Conservation (phyloP, 2,888 invertebrate genomes). For the Loripinus fragilis region DNA sequence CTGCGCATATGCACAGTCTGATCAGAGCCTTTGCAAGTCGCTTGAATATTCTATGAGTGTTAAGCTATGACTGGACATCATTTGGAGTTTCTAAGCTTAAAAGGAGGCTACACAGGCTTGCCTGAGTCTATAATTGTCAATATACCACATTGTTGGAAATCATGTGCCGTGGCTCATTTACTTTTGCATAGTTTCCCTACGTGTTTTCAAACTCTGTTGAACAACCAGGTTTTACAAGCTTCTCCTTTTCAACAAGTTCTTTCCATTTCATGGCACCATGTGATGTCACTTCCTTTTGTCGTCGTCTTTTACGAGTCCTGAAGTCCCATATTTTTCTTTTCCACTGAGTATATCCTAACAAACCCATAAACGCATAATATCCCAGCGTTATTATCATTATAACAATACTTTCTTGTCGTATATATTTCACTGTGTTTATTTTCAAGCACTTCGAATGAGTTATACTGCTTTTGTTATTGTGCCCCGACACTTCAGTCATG, state of each 20-base stretch:
- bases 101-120: too few species aligned
- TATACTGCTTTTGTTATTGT: constrained; percentile 40
- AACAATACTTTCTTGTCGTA: constrained; percentile 60
- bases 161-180: too few species aligned
- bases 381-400: constrained; percentile 53
- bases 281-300: constrained; percentile 5
- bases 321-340: constrained; percentile 44
- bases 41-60: too few species aligned
- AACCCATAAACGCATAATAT: constrained; percentile 55
- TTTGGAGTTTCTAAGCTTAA: too few species aligned
- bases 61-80: too few species aligned
- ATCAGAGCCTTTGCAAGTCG: too few species aligned
- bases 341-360: constrained; percentile 62
- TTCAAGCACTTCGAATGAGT: constrained; percentile 60
- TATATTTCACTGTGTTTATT: constrained; percentile 61
- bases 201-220: constrained; percentile 50
- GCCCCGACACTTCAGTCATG: constrained; percentile 45
- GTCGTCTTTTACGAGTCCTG: constrained; percentile 9
- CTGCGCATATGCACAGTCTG: too few species aligned
- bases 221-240: constrained; percentile 45
- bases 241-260: constrained; percentile 47
- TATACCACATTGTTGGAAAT: too few species aligned
- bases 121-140: too few species aligned
- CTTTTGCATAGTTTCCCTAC: background rate
- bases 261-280: constrained; percentile 43